A percentile compares a stretch with the other conserved stretches of the same genome.
Evolutionary conservation across 2,797 vertebrate species (phyloP).

Genomic region (Menidia menidia): DNA sequence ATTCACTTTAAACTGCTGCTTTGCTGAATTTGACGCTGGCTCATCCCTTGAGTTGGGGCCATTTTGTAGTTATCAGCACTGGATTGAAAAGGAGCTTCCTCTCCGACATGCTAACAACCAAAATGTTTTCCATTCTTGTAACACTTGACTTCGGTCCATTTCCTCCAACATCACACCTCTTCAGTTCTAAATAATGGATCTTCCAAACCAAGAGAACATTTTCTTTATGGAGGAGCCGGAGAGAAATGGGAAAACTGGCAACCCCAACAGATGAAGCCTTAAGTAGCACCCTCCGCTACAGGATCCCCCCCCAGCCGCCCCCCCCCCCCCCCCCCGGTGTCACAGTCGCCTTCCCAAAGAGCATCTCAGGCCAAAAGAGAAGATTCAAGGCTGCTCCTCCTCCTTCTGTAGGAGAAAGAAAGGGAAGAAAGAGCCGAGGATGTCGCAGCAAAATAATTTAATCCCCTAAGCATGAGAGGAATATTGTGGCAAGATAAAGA

Average conservation of each 20-base stretch:
- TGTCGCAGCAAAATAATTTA: constrained; percentile 67
- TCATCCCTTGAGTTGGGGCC: background rate
- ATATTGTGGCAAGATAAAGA: constrained; percentile 54
- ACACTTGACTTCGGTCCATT: background rate
- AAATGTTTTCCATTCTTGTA: background rate
- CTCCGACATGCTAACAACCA: background rate
- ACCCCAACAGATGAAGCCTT: constrained; percentile 23
- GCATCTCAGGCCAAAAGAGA: constrained; percentile 37
- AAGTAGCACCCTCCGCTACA: constrained; percentile 26
- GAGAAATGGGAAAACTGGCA: constrained; percentile 31
- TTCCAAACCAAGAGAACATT: background rate
- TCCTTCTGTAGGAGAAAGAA: constrained; percentile 39
- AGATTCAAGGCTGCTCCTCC: constrained; percentile 51
- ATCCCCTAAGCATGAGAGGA: constrained; percentile 65
- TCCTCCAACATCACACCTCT: background rate
- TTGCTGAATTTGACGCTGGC: background rate
- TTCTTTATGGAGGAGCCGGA: constrained; percentile 11
- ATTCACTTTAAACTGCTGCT: background rate
- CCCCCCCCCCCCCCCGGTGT: constrained; percentile 25
- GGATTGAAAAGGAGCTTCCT: too few species aligned
- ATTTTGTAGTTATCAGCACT: background rate
- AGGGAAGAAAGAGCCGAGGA: constrained; percentile 47
- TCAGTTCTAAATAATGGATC: background rate
- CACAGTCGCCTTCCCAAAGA: constrained; percentile 54
- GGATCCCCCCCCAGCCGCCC: constrained; percentile 40